Evolutionary conservation across 2,113 vertebrate species (phyloP).

Genomic region (Fregetta grallaria): DNA sequence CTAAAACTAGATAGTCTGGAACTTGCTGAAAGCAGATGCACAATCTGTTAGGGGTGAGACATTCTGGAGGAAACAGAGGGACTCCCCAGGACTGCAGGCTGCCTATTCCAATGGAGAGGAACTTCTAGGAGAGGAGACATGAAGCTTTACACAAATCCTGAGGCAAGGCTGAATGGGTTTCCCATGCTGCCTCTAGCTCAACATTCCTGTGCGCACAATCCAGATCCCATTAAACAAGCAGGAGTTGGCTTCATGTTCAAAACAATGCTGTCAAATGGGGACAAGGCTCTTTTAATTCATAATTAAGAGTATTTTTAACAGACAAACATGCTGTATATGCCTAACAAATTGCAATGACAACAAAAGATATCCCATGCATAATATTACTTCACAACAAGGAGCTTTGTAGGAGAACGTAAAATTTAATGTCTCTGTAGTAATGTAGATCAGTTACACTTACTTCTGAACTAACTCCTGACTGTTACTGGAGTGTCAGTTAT

Average conservation of each 20-base stretch:
- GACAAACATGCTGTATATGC: not conserved
- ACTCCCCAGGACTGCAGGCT: not conserved
- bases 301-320: not conserved
- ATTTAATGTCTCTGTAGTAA: not conserved
- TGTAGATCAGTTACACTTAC: not conserved
- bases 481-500: not conserved
- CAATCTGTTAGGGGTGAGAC: not conserved
- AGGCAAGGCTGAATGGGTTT: not conserved
- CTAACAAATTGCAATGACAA: not conserved
- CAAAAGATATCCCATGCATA: not conserved
- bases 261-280: not conserved
- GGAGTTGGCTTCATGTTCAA: not conserved
- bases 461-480: not conserved
- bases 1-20: not conserved
- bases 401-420: not conserved
- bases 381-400: not conserved
- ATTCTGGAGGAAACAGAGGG: not conserved
- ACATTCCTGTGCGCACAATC: fast-evolving
- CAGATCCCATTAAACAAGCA: not conserved
- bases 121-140: not conserved
- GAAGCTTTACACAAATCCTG: not conserved
- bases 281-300: not conserved
- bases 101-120: not conserved
- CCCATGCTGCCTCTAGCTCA: not conserved
- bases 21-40: not conserved